Evolutionary conservation across 2,888 invertebrate genomes (phyloP).

Genomic region (Dastarcus helophoroides): DNA sequence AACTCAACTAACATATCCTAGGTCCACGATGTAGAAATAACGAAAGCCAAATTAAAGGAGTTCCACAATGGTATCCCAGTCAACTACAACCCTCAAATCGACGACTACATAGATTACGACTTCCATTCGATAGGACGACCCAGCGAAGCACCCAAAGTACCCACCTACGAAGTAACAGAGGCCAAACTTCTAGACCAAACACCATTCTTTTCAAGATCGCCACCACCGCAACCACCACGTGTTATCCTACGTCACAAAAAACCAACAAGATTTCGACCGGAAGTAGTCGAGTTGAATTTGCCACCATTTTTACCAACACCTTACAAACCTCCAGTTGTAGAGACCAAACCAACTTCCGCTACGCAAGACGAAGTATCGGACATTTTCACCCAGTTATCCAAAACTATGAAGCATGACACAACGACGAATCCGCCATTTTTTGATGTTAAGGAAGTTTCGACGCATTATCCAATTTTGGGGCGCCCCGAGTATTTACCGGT

Average conservation of each 20-base stretch:
- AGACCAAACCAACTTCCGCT: conserved; percentile 31
- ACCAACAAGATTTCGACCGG: background rate
- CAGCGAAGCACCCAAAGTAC: conserved; percentile 20
- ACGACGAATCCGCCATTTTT: conserved; percentile 24
- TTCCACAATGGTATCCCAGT: conserved; percentile 28
- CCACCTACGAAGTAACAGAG: conserved; percentile 36
- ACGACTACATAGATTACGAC: conserved; percentile 23
- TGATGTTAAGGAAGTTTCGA: conserved; percentile 36
- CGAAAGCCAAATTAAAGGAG: conserved; percentile 35
- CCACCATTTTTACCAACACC: conserved; percentile 35
- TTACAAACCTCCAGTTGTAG: conserved; percentile 25
- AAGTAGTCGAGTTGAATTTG: conserved; percentile 19
- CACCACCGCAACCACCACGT: conserved; percentile 3
- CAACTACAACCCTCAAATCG: conserved; percentile 19
- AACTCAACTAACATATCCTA: conserved; percentile 10
- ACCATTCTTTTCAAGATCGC: conserved; percentile 2
- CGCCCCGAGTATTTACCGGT: conserved; percentile 17
- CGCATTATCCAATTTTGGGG: conserved; percentile 34
- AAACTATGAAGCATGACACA: conserved; percentile 5
- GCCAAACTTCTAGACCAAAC: conserved; percentile 21
- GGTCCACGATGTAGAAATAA: conserved; percentile 30
- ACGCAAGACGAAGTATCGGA: conserved; percentile 34
- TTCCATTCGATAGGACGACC: conserved; percentile 17
- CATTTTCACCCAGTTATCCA: conserved; percentile 29
- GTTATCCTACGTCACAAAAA: background rate